These are phyloP conservation scores for Myocastor coypus DNA, from an alignment of 2,113 vertebrate genomes.

Conservation along the genomic window DNA sequence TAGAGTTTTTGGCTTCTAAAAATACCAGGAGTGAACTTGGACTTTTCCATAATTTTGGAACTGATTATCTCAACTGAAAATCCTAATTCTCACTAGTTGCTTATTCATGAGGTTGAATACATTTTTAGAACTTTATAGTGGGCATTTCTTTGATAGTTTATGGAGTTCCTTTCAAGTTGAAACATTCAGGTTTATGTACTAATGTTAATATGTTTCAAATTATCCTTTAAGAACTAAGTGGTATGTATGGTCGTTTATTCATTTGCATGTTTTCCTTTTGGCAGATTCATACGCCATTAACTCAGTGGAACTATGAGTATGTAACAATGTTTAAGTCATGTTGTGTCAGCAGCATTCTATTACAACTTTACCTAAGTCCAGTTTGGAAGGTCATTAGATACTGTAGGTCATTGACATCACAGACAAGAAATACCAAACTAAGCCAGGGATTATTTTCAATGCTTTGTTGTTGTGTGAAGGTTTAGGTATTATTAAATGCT, in stretches of 20 bases:
- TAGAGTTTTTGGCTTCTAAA: constrained; percentile 37
- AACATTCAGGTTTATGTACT: background rate
- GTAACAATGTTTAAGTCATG: constrained; percentile 46
- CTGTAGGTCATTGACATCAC: constrained; percentile 25
- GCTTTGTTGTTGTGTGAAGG: constrained; percentile 73
- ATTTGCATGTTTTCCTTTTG: constrained; percentile 12
- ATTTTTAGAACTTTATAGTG: constrained; percentile 24
- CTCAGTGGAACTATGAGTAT: background rate
- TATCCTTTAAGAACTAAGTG: constrained; percentile 46
- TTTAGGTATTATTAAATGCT: constrained; percentile 77
- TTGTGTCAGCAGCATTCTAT: constrained; percentile 17
- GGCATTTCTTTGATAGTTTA: constrained; percentile 46
- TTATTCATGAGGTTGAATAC: constrained; percentile 9
- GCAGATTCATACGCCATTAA: constrained; percentile 22
- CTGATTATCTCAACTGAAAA: background rate
- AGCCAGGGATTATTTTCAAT: constrained; percentile 78
- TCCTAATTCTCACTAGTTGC: constrained; percentile 30
- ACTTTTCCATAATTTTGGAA: constrained; percentile 37
- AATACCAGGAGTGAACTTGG: constrained; percentile 19
- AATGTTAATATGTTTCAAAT: constrained; percentile 51
- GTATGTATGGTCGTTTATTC: background rate
- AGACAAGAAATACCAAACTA: constrained; percentile 66
- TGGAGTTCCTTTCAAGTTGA: constrained; percentile 39
- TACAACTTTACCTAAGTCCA: constrained; percentile 27
- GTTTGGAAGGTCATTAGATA: constrained; percentile 57